Base-by-base conservation (phyloP, 2,797 vertebrate genomes). In the Esox masquinongy region DNA sequence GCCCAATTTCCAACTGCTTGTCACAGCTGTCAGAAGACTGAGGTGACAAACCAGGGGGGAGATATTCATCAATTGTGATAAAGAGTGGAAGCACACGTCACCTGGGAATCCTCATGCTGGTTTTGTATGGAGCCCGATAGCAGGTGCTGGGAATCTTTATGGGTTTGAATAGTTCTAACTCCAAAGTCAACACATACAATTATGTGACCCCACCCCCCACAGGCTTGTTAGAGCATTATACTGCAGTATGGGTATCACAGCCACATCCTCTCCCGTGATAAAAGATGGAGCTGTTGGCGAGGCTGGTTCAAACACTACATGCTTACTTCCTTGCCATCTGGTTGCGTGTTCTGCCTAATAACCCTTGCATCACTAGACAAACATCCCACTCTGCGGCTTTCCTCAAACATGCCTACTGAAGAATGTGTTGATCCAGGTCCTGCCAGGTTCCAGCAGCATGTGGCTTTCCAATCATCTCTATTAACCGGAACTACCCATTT, bases 311-410 rank as follows among this genome's bases (percentile, higher is more conserved):
- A 29, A 14, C 86, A 72, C 84, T 78, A 80, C 80, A 80, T 79
- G 90, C 66, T 64, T 80, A 73, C 75, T 34, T 64, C 71, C 75
- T 74, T 39, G 69, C 89, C 88, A 92, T 91, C 88, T 92, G 90
- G 83, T 75, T 71, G 12, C 9, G 9, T 43, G 83, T 47, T 76
- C 70, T 70, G 17, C 17, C 77, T 66, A 73, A 53, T 31, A 5
- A 50, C 50, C 69, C 68, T 68, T 61, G 56, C 43, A 29, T 68
- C 36, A 68, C 36, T 49, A 24, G 24, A 49, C 11, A 70, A 31
- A 74, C 61, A 76, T 81, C 64, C 73, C 74, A 51, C 75, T 76
- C 51, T 68, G n/a, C 77, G 74, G 64, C 69, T 78, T 76, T 72
- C 59, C 26, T 61, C 26, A 74, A 51, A 39, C 56, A 17, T 26